Evolutionary conservation across 2,888 invertebrate genomes (phyloP).

Genomic region (Tortricodes alternella): DNA sequence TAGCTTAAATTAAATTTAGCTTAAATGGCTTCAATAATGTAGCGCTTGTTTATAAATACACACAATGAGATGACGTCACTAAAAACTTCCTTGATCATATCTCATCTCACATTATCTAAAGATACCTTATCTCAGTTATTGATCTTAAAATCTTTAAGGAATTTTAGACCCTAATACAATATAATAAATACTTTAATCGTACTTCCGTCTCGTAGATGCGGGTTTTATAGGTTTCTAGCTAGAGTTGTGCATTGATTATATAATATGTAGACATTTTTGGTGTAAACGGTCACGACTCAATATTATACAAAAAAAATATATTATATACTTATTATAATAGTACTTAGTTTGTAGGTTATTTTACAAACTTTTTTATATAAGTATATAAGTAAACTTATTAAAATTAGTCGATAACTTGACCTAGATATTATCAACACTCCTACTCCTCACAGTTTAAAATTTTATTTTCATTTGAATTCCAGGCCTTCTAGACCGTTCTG

Average conservation of each 20-base stretch:
- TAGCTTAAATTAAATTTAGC: too few species aligned
- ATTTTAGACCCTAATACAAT: not conserved
- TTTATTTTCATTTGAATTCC: slow-evolving; percentile 1
- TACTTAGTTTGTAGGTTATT: too few species aligned
- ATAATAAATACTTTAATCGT: not conserved
- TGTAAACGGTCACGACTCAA: too few species aligned
- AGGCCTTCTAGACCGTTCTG: not conserved
- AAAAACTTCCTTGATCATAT: slow-evolving; percentile 19
- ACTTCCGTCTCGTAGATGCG: not conserved
- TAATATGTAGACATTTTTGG: too few species aligned
- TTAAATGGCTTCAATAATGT: too few species aligned
- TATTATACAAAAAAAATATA: too few species aligned
- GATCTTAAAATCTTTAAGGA: not conserved
- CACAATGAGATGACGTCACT: slow-evolving; percentile 1
- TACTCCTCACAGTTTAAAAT: not conserved
- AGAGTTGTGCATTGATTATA: not conserved
- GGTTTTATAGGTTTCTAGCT: not conserved
- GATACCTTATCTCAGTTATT: slow-evolving; percentile 6
- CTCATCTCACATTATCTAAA: slow-evolving; percentile 12
- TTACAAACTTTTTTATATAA: too few species aligned
- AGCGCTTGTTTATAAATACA: not conserved
- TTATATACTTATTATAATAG: too few species aligned
- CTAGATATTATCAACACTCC: not conserved
- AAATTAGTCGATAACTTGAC: not conserved
- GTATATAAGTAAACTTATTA: too few species aligned